These are phyloP conservation scores for Salvelinus alpinus DNA, from an alignment of 2,113 vertebrate genomes.

Conservation along the genomic window DNA sequence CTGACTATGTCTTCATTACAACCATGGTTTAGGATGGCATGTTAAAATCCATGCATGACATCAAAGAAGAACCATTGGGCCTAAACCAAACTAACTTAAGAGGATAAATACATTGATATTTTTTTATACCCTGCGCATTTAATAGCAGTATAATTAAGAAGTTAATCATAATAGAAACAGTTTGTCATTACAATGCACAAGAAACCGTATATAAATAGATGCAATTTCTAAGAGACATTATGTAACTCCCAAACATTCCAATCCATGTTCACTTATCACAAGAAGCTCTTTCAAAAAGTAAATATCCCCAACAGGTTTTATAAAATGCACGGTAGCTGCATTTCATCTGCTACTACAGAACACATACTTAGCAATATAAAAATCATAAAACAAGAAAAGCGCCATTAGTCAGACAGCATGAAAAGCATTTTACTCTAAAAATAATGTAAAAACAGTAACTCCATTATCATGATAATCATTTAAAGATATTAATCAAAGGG, in stretches of 20 bases:
- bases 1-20: too few species aligned
- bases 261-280: background rate
- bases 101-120: too few species aligned
- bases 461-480: conserved; percentile 44
- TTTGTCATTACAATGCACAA: background rate
- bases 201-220: background rate
- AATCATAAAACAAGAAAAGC: background rate
- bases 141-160: background rate
- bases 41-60: too few species aligned
- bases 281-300: background rate
- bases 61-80: too few species aligned
- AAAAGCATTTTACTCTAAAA: conserved; percentile 41
- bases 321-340: too few species aligned
- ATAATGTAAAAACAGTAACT: conserved; percentile 44
- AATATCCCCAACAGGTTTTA: too few species aligned
- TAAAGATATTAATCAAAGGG: conserved; percentile 55
- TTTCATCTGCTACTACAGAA: too few species aligned
- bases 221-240: background rate
- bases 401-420: conserved; percentile 13
- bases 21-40: too few species aligned
- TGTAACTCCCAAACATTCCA: background rate
- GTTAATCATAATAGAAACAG: background rate
- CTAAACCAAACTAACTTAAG: too few species aligned
- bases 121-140: background rate
- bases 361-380: too few species aligned